Base-by-base conservation (phyloP, 2,888 invertebrate genomes). In the Timandra comae region DNA sequence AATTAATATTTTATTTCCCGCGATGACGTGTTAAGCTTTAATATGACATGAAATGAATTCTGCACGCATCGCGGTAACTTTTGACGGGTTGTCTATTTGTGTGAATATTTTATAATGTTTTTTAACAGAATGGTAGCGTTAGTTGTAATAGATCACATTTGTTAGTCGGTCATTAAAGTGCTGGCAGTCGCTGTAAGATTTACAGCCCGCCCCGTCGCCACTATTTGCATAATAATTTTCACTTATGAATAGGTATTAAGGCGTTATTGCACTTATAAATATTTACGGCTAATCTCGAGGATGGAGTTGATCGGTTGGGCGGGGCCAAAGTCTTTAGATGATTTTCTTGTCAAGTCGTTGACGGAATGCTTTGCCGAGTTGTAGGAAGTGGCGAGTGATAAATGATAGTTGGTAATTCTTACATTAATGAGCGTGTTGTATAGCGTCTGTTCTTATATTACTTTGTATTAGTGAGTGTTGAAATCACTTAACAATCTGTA, bases 181-280 rank as follows among this genome's bases (percentile, higher is more conserved):
- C 53, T 49, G 52, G 56, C 64, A 69, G 70, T n/a, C 69, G 53
- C 52, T 61, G 41, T 45, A 51, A 62, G 70, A 77, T 73, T 66
- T 68, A 71, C 72, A 49, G 55, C 63, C 72, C 75, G 69, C 75
- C 72, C 66, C 58, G 63, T 70, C 63, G 65, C 71, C 70, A 74
- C 72, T 74, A 82, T 84, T 84, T 79, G 79, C 84, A 84, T 84
- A 81, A 77, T 80, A 78, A 85, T 85, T 80, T 84, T 85, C 84
- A 82, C 82, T 84, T 82, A 84, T 82, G 82, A 85, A 82, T 84
- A 84, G 74, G 72, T 78, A 81, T 81, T 79, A 78, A 69, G 71
- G 72, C 66, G 63, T 77, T 82, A 79, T 78, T 74, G 68, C 79
- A 63, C 69, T 79, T 82, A 82, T 84, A 82, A 82, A 84, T 84